These are phyloP conservation scores for Meghimatium bilineatum DNA, from an alignment of 2,888 invertebrate species.

Conservation along the genomic window DNA sequence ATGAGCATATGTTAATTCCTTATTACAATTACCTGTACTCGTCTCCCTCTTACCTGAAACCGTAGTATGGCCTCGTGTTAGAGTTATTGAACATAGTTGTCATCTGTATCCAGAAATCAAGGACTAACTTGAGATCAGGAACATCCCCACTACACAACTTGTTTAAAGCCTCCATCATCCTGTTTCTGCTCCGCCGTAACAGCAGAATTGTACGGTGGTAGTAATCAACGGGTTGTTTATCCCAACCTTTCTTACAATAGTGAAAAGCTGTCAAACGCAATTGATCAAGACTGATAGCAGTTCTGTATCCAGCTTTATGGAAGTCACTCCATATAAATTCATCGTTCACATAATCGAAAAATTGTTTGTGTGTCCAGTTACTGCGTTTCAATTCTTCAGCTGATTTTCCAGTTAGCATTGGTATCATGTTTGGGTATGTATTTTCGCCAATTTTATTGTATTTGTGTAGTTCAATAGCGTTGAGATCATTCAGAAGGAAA, in stretches of 20 bases:
- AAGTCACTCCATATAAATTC: background rate
- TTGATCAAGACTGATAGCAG: conserved; percentile 35
- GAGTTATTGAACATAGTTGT: conserved; percentile 20
- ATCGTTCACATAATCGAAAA: background rate
- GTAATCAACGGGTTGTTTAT: conserved; percentile 24
- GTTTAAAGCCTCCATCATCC: background rate
- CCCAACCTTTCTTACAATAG: conserved; percentile 20
- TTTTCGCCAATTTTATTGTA: conserved; percentile 62
- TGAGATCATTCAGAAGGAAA: conserved; percentile 56
- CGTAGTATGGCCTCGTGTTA: conserved; percentile 19
- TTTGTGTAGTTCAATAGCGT: conserved; percentile 57
- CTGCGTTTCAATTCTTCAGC: background rate
- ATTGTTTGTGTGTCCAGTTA: background rate
- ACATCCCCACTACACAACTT: conserved; percentile 20
- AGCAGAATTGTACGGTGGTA: background rate
- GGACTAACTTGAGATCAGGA: background rate
- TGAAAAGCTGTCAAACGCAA: conserved; percentile 20
- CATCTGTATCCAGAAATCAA: conserved; percentile 29
- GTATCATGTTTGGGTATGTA: conserved; percentile 60
- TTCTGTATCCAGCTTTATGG: conserved; percentile 49
- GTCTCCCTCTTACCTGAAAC: background rate
- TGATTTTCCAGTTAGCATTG: conserved; percentile 56
- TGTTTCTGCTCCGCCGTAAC: background rate
- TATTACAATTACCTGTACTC: too few species aligned
- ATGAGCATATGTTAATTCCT: too few species aligned